phyloP scores from a whole-genome alignment of 2,113 vertebrate genomes.

The Bagarius yarrelli region DNA sequence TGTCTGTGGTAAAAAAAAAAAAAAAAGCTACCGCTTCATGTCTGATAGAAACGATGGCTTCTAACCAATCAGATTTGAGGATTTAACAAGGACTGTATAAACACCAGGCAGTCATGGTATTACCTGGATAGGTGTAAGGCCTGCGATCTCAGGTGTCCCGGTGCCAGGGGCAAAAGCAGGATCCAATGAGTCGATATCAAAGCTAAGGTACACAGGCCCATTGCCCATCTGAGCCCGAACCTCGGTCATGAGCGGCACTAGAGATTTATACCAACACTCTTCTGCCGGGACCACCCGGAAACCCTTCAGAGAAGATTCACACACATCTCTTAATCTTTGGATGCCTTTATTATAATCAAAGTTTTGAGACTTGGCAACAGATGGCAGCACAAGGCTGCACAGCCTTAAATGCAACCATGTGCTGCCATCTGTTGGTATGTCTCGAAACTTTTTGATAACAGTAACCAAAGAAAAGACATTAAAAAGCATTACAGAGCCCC shows the following conservation, averaged over 20 bases:
- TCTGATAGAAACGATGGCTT: neutral
- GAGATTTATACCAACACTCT: conserved; percentile 89
- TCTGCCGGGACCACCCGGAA: conserved; percentile 85
- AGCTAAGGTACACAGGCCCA: conserved; percentile 84
- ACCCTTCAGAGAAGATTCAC: conserved; percentile 68
- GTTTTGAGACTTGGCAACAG: too few relatives aligned
- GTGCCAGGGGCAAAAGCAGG: conserved; percentile 90
- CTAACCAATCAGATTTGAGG: neutral
- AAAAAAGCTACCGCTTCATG: neutral
- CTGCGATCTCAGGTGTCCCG: conserved; percentile 87
- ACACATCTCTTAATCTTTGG: too few relatives aligned
- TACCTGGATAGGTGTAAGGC: conserved; percentile 91
- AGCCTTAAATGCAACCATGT: too few relatives aligned
- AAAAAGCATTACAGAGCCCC: neutral
- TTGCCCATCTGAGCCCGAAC: conserved; percentile 82
- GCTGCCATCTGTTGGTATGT: too few relatives aligned
- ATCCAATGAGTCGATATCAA: conserved; percentile 89
- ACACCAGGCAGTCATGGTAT: conserved; percentile 12
- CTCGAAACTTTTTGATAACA: too few relatives aligned
- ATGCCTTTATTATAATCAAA: too few relatives aligned
- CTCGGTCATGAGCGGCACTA: conserved; percentile 85
- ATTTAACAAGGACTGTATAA: neutral
- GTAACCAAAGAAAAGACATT: neutral
- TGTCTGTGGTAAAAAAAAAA: too few relatives aligned
- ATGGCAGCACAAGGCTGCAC: too few relatives aligned